A percentile compares a stretch with the other conserved stretches of the same genome.
These are phyloP conservation scores for Drosophila subquinaria DNA, from an alignment of 2,888 invertebrate species.

Conservation along the genomic window DNA sequence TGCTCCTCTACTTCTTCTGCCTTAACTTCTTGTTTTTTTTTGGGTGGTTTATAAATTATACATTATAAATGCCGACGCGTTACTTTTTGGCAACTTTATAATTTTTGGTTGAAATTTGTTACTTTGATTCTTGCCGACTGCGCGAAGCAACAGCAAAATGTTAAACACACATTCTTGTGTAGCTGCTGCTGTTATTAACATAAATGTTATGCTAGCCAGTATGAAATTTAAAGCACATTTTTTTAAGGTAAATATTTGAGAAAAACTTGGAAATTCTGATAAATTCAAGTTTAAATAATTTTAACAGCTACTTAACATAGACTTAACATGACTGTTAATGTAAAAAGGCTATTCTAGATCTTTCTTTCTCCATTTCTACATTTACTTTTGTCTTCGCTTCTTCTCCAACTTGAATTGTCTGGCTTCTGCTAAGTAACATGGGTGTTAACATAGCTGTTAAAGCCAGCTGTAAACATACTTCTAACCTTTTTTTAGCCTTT, in stretches of 20 bases:
- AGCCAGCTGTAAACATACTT: not conserved
- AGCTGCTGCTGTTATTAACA: constrained; percentile 4
- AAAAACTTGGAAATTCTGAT: not conserved
- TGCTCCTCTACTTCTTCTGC: not conserved
- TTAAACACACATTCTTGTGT: not conserved
- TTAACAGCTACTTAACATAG: too few relatives aligned
- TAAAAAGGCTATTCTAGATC: too few relatives aligned
- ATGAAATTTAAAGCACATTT: too few relatives aligned
- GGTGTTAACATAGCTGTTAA: not conserved
- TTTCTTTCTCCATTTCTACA: too few relatives aligned
- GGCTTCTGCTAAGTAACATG: not conserved
- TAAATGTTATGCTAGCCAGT: not conserved
- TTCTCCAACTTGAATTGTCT: not conserved
- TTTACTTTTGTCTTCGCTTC: too few relatives aligned
- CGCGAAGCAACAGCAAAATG: not conserved
- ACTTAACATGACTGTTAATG: too few relatives aligned
- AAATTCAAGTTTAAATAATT: too few relatives aligned
- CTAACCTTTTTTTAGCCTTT: too few relatives aligned
- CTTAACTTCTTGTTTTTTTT: constrained; percentile 10
- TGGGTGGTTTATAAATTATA: constrained; percentile 58
- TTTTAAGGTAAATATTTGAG: not conserved
- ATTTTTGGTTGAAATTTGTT: constrained; percentile 54
- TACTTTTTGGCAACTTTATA: constrained; percentile 64
- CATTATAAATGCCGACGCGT: constrained; percentile 78
- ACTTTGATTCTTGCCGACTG: constrained; percentile 45